Evolutionary conservation across 2,797 vertebrate species (phyloP).

Genomic region (Picus viridis): DNA sequence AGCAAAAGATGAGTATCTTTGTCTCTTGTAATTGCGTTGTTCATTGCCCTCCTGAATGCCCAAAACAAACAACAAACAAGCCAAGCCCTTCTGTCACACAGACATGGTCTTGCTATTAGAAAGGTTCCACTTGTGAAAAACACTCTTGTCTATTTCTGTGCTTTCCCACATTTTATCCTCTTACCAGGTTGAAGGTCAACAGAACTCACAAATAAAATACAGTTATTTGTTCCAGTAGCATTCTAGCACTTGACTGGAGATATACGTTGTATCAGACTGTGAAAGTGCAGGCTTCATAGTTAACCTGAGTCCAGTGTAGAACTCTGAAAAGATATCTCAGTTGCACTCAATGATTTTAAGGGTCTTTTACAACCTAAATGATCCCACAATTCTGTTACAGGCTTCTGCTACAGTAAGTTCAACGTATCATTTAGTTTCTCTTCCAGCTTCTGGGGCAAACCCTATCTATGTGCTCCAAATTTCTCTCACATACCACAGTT

Average conservation of each 20-base stretch:
- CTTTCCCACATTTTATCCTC: slow-evolving; percentile 45
- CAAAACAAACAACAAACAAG: slow-evolving; percentile 28
- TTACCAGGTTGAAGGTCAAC: slow-evolving; percentile 47
- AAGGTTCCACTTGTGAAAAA: slow-evolving; percentile 21
- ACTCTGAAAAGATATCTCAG: not conserved
- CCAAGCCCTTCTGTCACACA: not conserved
- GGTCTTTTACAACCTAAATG: not conserved
- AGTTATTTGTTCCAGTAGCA: not conserved
- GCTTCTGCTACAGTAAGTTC: not conserved
- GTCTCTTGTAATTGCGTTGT: slow-evolving; percentile 60
- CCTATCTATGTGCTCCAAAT: not conserved
- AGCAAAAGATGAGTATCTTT: slow-evolving; percentile 47
- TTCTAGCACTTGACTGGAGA: not conserved
- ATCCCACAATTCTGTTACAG: not conserved
- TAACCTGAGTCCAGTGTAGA: not conserved
- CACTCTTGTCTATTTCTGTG: slow-evolving; percentile 31
- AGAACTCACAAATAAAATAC: slow-evolving; percentile 26
- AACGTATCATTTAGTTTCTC: not conserved
- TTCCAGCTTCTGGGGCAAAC: not conserved
- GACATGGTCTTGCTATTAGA: slow-evolving; percentile 5
- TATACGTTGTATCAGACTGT: not conserved
- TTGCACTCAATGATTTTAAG: not conserved
- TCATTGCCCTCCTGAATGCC: slow-evolving; percentile 46
- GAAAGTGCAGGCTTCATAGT: not conserved
- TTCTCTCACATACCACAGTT: not conserved